phyloP scores from a whole-genome alignment of 2,113 vertebrate species.

The Tragelaphus strepsiceros region DNA sequence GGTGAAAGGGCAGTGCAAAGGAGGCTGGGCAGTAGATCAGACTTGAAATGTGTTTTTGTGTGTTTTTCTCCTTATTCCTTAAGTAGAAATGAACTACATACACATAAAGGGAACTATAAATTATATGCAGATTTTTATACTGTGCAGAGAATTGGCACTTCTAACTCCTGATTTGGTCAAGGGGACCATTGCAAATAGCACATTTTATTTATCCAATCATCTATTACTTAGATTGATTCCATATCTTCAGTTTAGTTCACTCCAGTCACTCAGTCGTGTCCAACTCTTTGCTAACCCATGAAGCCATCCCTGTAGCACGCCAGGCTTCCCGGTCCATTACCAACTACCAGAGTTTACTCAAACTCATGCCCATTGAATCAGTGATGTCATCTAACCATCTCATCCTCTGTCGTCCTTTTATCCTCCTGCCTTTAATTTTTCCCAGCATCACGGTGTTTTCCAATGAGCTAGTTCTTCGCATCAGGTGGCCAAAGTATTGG shows the following conservation, averaged over 20 bases:
- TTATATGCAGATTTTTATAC: not conserved
- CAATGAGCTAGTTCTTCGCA: not conserved
- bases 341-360: not conserved
- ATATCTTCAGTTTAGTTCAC: not conserved
- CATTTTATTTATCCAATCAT: not conserved
- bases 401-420: not conserved
- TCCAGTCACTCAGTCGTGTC: not conserved
- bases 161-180: not conserved
- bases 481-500: not conserved
- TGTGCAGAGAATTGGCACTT: not conserved
- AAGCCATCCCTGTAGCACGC: not conserved
- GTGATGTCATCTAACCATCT: not conserved
- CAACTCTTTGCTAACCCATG: not conserved
- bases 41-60: not conserved
- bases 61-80: not conserved
- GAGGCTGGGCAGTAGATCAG: rapidly evolving
- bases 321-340: not conserved
- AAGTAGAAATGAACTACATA: not conserved
- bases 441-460: not conserved
- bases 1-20: not conserved
- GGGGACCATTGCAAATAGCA: not conserved
- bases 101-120: not conserved
- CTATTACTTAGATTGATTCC: not conserved
- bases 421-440: not conserved
- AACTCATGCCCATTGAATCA: not conserved